Evolutionary conservation across 2,888 invertebrate species (phyloP), one percentile per base, ranked within the genome.

Genomic region (Incurvaria masculella): DNA sequence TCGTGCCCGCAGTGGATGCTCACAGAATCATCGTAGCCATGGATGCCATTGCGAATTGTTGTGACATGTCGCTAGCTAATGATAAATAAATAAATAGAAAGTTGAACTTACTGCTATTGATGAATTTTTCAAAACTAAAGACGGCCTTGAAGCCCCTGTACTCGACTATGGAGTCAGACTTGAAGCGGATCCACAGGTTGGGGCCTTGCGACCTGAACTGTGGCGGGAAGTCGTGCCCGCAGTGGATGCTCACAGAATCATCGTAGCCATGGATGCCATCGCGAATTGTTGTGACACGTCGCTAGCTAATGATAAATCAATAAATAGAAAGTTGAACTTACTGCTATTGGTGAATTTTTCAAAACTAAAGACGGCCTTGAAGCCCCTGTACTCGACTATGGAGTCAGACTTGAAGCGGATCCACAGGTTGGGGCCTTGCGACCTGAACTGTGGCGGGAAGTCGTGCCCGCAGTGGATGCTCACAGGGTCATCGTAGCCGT

Each of bases 351-450:
- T n/a, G n/a, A n/a, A n/a, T n/a, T n/a, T n/a, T n/a, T n/a, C n/a
- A n/a, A n/a, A n/a, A n/a, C n/a, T n/a, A n/a, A n/a, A n/a, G n/a
- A n/a, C n/a, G n/a, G n/a, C n/a, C n/a, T n/a, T n/a, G n/a, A n/a
- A n/a, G n/a, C n/a, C n/a, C n/a, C n/a, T n/a, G n/a, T n/a, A n/a
- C n/a, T n/a, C n/a, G 14, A 21, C 1, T 2, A 11, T 21, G n/a
- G 18, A 20, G 18, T 46, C 8, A 18, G 18, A 4, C 23, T 57
- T 55, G 45, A 65, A 69, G 14, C 65, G 62, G 1, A 73, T 53
- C 76, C 76, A 78, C 0, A 66, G 64, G 50, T 64, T 58, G 0
- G 71, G 74, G 0, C 76, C 74, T 0, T 69, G 64, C 0, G 74
- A 69, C 2, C 59, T 66, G 42, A 74, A 60, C 39, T 66, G 63